Percentiles rank a stretch among this genome's conserved stretches.
phyloP scores from a whole-genome alignment of 1,140 invertebrate genomes.

The Meloidogyne exigua region DNA sequence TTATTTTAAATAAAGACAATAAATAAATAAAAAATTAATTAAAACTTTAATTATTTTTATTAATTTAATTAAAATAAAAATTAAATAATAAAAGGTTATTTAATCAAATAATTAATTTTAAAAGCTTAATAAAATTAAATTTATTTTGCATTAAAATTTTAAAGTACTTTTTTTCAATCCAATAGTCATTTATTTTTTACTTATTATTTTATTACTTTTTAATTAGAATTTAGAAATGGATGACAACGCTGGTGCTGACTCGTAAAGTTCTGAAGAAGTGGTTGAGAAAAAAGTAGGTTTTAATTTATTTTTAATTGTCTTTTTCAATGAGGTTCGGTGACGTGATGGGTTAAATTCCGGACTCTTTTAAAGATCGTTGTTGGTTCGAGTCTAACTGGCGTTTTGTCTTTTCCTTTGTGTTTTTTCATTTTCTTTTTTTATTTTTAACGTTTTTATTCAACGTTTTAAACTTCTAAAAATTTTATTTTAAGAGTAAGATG shows the following conservation, averaged over 20 bases:
- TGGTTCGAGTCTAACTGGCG: background rate
- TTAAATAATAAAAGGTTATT: too few relatives aligned
- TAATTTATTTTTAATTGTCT: background rate
- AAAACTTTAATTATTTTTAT: too few relatives aligned
- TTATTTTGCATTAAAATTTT: too few relatives aligned
- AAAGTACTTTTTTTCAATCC: conserved; percentile 2
- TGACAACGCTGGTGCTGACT: background rate
- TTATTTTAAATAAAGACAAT: too few relatives aligned
- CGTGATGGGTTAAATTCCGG: too few relatives aligned
- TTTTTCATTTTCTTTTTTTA: background rate
- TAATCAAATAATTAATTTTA: too few relatives aligned
- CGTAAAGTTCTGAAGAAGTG: background rate
- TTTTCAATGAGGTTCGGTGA: background rate
- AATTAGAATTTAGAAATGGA: background rate
- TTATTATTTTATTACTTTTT: background rate
- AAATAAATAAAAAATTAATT: too few relatives aligned
- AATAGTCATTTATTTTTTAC: background rate
- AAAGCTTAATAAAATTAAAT: too few relatives aligned
- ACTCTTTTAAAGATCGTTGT: background rate
- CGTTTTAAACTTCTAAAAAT: background rate
- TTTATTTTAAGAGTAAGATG: background rate
- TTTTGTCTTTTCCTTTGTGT: background rate
- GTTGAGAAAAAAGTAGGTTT: background rate
- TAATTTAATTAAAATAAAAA: too few relatives aligned
- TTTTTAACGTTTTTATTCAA: background rate